A percentile compares a stretch with the other conserved stretches of the same genome.
These are phyloP conservation scores for Gallinago solitaria DNA, from an alignment of 2,797 vertebrate species.

Conservation along the genomic window DNA sequence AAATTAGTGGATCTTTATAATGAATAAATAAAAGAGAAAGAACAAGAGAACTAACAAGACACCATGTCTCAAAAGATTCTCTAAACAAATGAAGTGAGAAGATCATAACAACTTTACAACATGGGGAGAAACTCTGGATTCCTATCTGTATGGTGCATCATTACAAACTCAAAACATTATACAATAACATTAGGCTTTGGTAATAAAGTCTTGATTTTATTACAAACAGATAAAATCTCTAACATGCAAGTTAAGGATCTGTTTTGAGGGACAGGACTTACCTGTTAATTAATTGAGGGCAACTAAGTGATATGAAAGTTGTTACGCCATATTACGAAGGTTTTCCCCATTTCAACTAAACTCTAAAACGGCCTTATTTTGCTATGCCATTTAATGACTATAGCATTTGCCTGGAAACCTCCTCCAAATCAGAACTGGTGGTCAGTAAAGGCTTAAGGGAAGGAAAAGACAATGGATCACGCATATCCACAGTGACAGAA, in stretches of 20 bases:
- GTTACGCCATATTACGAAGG: not conserved
- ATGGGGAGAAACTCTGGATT: not conserved
- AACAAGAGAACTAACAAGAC: not conserved
- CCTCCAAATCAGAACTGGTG: not conserved
- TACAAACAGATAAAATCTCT: not conserved
- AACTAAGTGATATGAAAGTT: not conserved
- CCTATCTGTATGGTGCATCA: not conserved
- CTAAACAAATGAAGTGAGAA: not conserved
- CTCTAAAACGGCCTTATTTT: not conserved
- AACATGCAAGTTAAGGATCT: not conserved
- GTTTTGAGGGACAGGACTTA: not conserved
- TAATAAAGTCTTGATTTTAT: not conserved
- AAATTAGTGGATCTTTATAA: not conserved
- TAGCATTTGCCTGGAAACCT: not conserved
- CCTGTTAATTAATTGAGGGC: not conserved
- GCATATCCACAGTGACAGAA: not conserved
- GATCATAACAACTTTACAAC: not conserved
- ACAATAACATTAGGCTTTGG: not conserved
- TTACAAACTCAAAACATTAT: not conserved
- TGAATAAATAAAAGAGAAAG: not conserved
- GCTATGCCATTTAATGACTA: rapidly evolving
- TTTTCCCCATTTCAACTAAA: not conserved
- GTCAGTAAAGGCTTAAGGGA: not conserved
- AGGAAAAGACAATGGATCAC: not conserved
- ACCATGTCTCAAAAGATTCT: not conserved